Evolutionary conservation across 2,888 invertebrate species (phyloP), one percentile per base, ranked within the genome.

Genomic region (Congeria kusceri): DNA sequence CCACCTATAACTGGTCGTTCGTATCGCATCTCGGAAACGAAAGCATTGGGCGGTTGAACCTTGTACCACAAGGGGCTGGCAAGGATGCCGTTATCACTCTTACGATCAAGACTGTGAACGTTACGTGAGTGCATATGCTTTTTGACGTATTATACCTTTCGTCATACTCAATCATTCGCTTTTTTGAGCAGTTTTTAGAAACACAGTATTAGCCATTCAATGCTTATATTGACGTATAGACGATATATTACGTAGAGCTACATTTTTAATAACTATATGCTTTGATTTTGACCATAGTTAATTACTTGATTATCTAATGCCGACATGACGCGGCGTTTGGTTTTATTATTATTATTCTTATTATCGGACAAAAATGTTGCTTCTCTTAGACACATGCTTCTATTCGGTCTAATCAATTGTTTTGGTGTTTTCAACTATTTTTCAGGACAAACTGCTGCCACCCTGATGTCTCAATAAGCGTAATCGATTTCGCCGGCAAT

Each of bases 361-460:
- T n/a, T n/a, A n/a, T n/a, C n/a, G n/a, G n/a, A n/a, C n/a, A n/a
- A n/a, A n/a, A n/a, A n/a, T n/a, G n/a, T n/a, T n/a, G n/a, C n/a
- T n/a, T n/a, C n/a, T n/a, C n/a, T n/a, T n/a, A n/a, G n/a, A n/a
- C n/a, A n/a, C n/a, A n/a, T n/a, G n/a, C n/a, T n/a, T n/a, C n/a
- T n/a, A n/a, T n/a, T n/a, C n/a, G n/a, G n/a, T n/a, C n/a, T n/a
- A n/a, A n/a, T n/a, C n/a, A n/a, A n/a, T n/a, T n/a, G n/a, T n/a
- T n/a, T n/a, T n/a, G n/a, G n/a, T n/a, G n/a, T n/a, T 39, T 39
- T 39, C 39, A 39, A 5, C 15, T 11, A 46, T 46, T 47, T 70
- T 66, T n/a, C 66, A 77, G 77, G 18, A 68, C 71, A 15, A 71
- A 77, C 62, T 77, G 77, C 46, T 77, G 77, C 32, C 70, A 77